phyloP scores from a whole-genome alignment of 2,797 vertebrate species.

The Streptopelia turtur region DNA sequence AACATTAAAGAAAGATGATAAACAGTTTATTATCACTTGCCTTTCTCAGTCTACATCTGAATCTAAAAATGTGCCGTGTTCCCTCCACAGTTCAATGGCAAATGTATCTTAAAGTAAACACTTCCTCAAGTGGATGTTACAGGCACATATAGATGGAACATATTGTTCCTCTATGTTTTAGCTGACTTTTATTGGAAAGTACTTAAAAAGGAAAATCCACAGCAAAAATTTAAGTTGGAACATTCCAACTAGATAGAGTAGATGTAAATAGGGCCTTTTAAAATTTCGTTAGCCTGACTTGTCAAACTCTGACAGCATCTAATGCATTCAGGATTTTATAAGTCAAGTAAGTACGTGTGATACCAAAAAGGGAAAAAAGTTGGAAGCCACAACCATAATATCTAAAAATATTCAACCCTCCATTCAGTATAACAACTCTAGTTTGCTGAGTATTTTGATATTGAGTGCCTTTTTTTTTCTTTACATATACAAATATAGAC shows the following conservation, averaged over 20 bases:
- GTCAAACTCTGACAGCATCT: neutral
- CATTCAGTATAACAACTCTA: neutral
- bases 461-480: neutral
- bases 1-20: neutral
- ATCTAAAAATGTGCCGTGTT: neutral
- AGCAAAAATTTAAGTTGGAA: neutral
- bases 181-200: neutral
- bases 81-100: neutral
- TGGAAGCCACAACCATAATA: neutral
- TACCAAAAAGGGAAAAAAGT: neutral
- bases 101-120: constrained; percentile 29
- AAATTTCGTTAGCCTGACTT: neutral
- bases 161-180: neutral
- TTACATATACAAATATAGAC: neutral
- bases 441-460: neutral
- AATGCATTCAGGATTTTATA: neutral
- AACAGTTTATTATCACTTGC: neutral
- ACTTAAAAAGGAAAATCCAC: neutral
- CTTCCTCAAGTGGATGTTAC: neutral
- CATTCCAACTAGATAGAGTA: neutral
- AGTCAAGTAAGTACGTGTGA: neutral
- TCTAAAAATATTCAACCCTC: neutral
- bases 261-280: neutral
- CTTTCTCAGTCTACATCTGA: neutral
- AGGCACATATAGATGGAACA: neutral